Conservation (phyloP, 1,140 invertebrate species). For the Lepidurus apus region DNA sequence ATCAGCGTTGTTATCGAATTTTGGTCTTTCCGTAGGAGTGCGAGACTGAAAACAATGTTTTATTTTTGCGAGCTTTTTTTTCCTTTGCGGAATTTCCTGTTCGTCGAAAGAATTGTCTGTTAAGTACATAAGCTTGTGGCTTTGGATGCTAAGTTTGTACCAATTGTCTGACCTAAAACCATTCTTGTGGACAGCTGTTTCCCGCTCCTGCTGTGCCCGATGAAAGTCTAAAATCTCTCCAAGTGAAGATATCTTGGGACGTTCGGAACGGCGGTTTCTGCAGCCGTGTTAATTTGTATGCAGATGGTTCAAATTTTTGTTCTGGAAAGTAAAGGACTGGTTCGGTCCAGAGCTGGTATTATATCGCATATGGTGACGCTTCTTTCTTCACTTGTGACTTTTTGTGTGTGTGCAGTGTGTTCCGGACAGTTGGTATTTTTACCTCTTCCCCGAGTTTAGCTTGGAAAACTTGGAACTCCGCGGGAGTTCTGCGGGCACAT, state of each 20-base stretch:
- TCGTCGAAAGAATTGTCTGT: not conserved
- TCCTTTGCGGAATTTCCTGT: not conserved
- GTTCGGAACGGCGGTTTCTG: not conserved
- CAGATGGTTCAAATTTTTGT: slow-evolving; percentile 15
- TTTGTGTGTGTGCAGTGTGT: not conserved
- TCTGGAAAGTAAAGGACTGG: not conserved
- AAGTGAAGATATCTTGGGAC: not conserved
- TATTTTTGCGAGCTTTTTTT: not conserved
- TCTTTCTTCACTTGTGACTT: slow-evolving; percentile 3
- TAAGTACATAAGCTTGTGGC: not conserved
- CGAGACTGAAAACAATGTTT: no score
- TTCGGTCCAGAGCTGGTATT: not conserved
- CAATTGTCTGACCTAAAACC: slow-evolving; percentile 2
- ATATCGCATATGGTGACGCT: slow-evolving; percentile 12
- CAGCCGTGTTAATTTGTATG: not conserved
- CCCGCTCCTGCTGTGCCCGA: not conserved
- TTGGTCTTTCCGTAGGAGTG: no score
- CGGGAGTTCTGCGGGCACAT: not conserved
- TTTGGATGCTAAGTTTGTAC: not conserved
- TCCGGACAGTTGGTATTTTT: not conserved
- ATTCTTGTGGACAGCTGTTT: slow-evolving; percentile 12
- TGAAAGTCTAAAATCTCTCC: not conserved
- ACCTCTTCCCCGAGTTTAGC: not conserved
- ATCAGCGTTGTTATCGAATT: no score
- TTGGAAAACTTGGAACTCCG: not conserved